Base-by-base conservation (phyloP, 1,140 invertebrate genomes). In the Cydia pomonella region DNA sequence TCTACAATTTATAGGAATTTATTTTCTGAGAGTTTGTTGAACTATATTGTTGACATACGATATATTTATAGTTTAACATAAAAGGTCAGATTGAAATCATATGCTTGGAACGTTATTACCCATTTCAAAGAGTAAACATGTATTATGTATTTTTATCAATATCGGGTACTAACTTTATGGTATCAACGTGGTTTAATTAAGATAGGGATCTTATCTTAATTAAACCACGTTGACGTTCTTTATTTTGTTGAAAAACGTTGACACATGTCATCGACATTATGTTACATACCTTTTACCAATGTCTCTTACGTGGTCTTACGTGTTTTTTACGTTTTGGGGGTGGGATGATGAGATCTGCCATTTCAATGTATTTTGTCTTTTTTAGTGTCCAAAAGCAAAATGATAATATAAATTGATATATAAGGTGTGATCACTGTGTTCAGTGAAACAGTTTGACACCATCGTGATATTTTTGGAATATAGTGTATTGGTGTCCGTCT, bases 101-200 rank as follows among this genome's bases (percentile, higher is more conserved):
- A 59, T 2, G 50, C 50, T 4, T 16, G 16, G 18, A 10, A 23
- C 18, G 16, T 59, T n/a, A 9, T 59, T 13, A 7, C n/a, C 2
- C n/a, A 18, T 53, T 53, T 53, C n/a, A 23, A 4, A 21, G 21
- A 59, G 18, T 59, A 59, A 59, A 59, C 18, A 59, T 23, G 47
- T n/a, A 50, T 23, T 59, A 18, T 23, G 53, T 59, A n/a, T 59
- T 59, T 50, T 59, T 59, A 59, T 59, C 9, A n/a, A 59, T 23
- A 59, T 23, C n/a, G 7, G 21, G 18, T 53, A 23, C 53, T 2
- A 50, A 44, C 41, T 44, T 44, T 44, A 44, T 44, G 13, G 3
- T 44, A 50, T 50, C n/a, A 18, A n/a, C 4, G 3, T 7, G 12
- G 47, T 18, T 50, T 50, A 6, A 18, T n/a, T 50, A 59, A 2